A percentile compares a stretch with the other conserved stretches of the same genome.
phyloP scores from a whole-genome alignment of 2,888 invertebrate genomes.

The Beris morrisii region DNA sequence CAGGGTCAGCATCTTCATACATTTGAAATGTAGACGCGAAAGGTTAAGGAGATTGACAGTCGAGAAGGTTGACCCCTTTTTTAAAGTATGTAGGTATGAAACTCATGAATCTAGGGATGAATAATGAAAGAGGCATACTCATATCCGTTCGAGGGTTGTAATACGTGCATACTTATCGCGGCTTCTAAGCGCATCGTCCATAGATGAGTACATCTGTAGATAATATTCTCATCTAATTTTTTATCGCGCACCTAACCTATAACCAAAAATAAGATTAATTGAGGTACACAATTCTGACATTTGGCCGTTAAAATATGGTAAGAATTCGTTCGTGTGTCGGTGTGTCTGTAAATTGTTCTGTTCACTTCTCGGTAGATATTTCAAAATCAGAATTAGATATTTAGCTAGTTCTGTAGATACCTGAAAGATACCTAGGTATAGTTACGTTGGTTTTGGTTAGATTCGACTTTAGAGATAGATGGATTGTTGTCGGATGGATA shows the following conservation, averaged over 20 bases:
- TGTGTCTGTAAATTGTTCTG: background rate
- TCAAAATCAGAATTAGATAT: background rate
- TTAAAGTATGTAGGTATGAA: too few relatives aligned
- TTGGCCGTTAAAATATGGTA: slow-evolving; percentile 31
- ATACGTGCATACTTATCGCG: too few relatives aligned
- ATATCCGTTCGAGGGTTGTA: too few relatives aligned
- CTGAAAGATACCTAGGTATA: background rate
- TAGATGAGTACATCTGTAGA: too few relatives aligned
- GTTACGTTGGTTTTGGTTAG: slow-evolving; percentile 10
- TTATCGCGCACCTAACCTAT: slow-evolving; percentile 4
- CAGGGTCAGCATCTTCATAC: too few relatives aligned
- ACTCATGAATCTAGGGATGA: too few relatives aligned
- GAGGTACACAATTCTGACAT: slow-evolving; percentile 37
- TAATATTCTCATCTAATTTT: too few relatives aligned
- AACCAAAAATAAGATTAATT: slow-evolving; percentile 34
- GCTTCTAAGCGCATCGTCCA: too few relatives aligned
- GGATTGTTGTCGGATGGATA: background rate
- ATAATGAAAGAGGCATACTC: too few relatives aligned
- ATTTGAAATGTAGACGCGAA: too few relatives aligned
- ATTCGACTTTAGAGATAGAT: background rate
- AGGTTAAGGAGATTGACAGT: too few relatives aligned
- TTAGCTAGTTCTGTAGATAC: background rate
- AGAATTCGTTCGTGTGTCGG: background rate
- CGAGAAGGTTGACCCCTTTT: too few relatives aligned
- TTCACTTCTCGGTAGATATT: background rate